Conservation (phyloP, 2,113 vertebrate species). For the Chrysemys picta region DNA sequence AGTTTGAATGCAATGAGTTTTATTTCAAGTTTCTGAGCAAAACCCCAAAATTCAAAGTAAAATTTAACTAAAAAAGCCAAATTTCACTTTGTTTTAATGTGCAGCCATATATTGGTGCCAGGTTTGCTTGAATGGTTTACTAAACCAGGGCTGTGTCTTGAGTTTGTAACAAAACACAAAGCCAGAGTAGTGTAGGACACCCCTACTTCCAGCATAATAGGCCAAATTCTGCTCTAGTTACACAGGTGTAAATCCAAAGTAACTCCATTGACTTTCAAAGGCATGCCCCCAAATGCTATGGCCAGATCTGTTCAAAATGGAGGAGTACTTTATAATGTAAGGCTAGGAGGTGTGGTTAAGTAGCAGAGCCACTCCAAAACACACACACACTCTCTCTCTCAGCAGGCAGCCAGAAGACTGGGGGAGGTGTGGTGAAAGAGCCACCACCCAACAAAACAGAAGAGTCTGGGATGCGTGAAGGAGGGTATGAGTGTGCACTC, state of each 20-base stretch:
- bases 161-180: accelerated
- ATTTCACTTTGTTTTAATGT: accelerated
- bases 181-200: slow-evolving; percentile 24
- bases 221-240: slow-evolving; percentile 13
- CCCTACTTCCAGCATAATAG: background rate
- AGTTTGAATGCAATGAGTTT: background rate
- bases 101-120: background rate
- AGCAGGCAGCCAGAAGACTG: background rate
- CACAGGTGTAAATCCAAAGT: accelerated
- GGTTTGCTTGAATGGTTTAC: background rate
- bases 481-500: background rate
- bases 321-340: background rate
- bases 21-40: background rate
- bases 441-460: accelerated
- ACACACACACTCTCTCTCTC: no score
- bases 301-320: background rate
- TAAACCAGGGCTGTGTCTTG: background rate
- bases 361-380: background rate
- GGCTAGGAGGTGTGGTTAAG: background rate
- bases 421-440: background rate
- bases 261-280: slow-evolving; percentile 17
- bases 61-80: background rate
- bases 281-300: background rate
- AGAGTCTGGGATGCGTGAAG: background rate
- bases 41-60: background rate